These are phyloP conservation scores for Diarsia brunnea DNA, from an alignment of 2,888 invertebrate genomes.

Conservation along the genomic window DNA sequence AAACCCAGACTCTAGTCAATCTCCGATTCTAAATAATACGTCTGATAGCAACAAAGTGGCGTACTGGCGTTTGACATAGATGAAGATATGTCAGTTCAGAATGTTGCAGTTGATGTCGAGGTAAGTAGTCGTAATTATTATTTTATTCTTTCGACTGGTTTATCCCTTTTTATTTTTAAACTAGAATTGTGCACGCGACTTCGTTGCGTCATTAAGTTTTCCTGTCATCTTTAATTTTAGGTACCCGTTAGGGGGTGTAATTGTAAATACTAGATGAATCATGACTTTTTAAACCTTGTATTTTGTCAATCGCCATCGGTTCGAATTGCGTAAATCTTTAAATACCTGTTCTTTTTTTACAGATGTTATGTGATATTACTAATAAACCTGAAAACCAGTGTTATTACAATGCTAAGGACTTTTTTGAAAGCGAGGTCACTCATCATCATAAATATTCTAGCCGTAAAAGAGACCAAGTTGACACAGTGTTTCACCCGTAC, in stretches of 20 bases:
- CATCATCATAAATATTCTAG: conserved; percentile 22
- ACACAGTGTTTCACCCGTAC: conserved; percentile 31
- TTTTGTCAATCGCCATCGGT: conserved; percentile 20
- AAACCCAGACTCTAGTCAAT: conserved; percentile 16
- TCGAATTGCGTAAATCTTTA: conserved; percentile 20
- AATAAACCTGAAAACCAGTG: conserved; percentile 16
- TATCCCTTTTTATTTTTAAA: conserved; percentile 16
- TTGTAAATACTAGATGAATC: conserved; percentile 23
- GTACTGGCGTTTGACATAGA: conserved; percentile 19
- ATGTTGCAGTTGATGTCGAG: conserved; percentile 18
- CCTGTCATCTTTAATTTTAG: conserved; percentile 17
- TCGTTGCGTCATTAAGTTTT: conserved; percentile 16
- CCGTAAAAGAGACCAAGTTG: conserved; percentile 25
- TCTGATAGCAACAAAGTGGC: conserved; percentile 20
- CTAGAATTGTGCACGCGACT: conserved; percentile 9
- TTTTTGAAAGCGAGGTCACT: conserved; percentile 19
- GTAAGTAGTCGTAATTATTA: conserved; percentile 20
- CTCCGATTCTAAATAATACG: conserved; percentile 18
- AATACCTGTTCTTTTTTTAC: conserved; percentile 9
- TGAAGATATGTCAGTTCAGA: conserved; percentile 20
- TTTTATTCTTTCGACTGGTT: conserved; percentile 9
- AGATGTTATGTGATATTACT: too few relatives aligned
- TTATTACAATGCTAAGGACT: conserved; percentile 18
- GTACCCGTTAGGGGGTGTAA: conserved; percentile 12
- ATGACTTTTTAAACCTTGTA: conserved; percentile 25